Percentiles rank a stretch among this genome's conserved stretches.
phyloP scores from a whole-genome alignment of 1,140 invertebrate species.

The Sitodiplosis mosellana region DNA sequence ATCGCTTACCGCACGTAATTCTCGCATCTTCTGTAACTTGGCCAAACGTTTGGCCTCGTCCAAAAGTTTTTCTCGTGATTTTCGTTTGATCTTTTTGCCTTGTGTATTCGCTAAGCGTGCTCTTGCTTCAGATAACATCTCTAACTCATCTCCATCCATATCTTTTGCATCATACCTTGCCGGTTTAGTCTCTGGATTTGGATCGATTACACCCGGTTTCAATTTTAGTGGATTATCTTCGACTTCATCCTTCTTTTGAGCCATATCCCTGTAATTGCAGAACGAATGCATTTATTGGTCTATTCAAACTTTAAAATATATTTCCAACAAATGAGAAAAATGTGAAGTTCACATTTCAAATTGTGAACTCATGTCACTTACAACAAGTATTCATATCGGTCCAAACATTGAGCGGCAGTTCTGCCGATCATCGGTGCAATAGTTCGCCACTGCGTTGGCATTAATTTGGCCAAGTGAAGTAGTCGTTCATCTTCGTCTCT shows the following conservation, averaged over 20 bases:
- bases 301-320: too few species aligned
- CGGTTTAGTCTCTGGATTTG: constrained; percentile 98
- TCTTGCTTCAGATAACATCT: constrained; percentile 97
- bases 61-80: constrained; percentile 95
- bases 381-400: constrained; percentile 92
- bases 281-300: too few species aligned
- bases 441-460: constrained; percentile 99
- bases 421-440: constrained; percentile 97
- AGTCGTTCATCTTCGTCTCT: constrained; percentile 98
- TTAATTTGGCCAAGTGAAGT: constrained; percentile 92
- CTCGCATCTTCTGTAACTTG: constrained; percentile 87
- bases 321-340: too few species aligned
- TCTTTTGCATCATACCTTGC: constrained; percentile 98
- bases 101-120: constrained; percentile 97
- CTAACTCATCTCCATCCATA: constrained; percentile 99
- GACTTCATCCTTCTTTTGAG: constrained; percentile 93
- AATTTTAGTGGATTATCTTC: constrained; percentile 91
- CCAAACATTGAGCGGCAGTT: constrained; percentile 95
- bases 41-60: constrained; percentile 93
- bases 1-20: constrained; percentile 54
- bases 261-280: constrained; percentile 78
- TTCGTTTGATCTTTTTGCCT: constrained; percentile 97
- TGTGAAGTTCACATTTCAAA: too few species aligned
- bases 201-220: constrained; percentile 98
- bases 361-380: too few species aligned